Base-by-base conservation (phyloP, 2,888 invertebrate genomes). In the Drosophila setosimentum region DNA sequence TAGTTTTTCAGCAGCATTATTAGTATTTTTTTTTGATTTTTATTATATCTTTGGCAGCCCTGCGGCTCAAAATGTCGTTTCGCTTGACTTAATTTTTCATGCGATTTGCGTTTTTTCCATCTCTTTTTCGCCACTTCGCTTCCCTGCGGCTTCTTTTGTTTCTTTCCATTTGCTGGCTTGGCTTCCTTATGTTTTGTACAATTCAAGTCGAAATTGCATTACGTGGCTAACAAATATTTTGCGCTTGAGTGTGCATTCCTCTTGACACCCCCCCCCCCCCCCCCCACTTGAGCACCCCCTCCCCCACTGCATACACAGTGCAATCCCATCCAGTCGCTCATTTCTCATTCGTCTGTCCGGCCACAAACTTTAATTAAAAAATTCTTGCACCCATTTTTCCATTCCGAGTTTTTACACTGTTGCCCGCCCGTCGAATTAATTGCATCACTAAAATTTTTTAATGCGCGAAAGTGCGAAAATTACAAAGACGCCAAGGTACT, bases 381-480 rank as follows among this genome's bases (percentile, higher is more conserved):
- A 83, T 87, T 87, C 89, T 89, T 90, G 78, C 86, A 80, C 58
- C 83, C 88, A 80, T 78, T 88, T 78, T 80, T 68, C 64, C 27
- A 13, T 33, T 13, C 29, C 29, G 49, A 67, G 55, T 59, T 57
- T 50, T 71, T 32, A 49, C 58, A 11, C 59, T 48, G 60, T 65
- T 57, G 68, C 53, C 63, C 62, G 58, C 61, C 69, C 58, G 42
- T 62, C 89, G 73, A 78, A 83, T 88, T 91, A 82, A 88, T 91
- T 85, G 87, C 91, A 82, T 84, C 83, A 90, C 83, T 57, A 80
- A 86, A 78, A 82, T 75, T 79, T 76, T 87, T 83, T 82, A 88
- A 90, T 86, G 81, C 85, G 87, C 85, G 77, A 84, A 87, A 89
- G 85, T 85, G 89, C 85, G 85, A 89, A 89, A 82, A 85, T 87